Conservation (phyloP, 1,140 invertebrate species). For the Heliconius nattereri region DNA sequence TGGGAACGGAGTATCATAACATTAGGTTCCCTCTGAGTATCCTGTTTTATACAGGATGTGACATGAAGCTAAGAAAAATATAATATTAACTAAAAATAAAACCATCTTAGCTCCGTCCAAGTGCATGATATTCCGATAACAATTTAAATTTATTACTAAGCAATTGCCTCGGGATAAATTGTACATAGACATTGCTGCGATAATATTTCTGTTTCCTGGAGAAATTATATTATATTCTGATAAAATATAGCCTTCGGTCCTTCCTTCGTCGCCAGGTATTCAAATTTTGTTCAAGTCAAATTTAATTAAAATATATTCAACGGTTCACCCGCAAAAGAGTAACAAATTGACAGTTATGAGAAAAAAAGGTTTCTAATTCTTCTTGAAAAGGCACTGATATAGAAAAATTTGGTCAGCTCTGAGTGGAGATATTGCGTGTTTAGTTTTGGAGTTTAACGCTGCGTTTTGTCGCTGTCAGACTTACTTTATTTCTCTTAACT, state of each 20-base stretch:
- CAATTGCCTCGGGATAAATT: slow-evolving; percentile 4
- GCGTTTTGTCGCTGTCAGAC: too few species aligned
- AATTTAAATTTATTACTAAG: slow-evolving; percentile 13
- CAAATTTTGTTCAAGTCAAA: slow-evolving; percentile 6
- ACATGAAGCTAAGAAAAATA: not conserved
- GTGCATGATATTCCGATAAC: slow-evolving; percentile 3
- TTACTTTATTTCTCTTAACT: too few species aligned
- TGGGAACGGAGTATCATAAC: not conserved
- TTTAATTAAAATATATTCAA: slow-evolving; percentile 2
- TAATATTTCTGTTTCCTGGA: not conserved
- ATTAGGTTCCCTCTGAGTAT: not conserved
- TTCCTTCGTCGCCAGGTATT: slow-evolving; percentile 7
- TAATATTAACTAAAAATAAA: too few species aligned
- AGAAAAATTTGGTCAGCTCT: too few species aligned
- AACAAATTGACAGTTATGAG: not conserved
- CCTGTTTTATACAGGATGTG: not conserved
- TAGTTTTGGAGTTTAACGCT: too few species aligned
- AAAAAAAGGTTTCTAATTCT: too few species aligned
- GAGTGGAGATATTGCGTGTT: too few species aligned
- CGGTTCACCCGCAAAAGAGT: not conserved
- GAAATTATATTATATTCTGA: slow-evolving; percentile 3
- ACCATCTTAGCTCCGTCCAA: not conserved
- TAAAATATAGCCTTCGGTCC: not conserved
- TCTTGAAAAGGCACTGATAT: not conserved
- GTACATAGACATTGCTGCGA: not conserved